These are phyloP conservation scores for Lithophane leautieri DNA, from an alignment of 2,888 invertebrate genomes.

Conservation along the genomic window DNA sequence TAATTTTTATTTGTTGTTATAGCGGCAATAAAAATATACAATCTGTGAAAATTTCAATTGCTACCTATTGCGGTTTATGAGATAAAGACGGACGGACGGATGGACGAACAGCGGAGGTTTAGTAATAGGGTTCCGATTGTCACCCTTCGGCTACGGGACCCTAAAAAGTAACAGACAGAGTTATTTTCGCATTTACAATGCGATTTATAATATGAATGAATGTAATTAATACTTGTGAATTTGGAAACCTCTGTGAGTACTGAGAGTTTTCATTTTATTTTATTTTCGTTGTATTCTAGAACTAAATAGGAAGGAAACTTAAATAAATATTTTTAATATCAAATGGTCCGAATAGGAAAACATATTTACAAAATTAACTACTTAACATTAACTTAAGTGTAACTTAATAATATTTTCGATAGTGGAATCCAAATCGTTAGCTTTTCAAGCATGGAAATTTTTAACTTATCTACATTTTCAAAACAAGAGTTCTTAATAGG, in stretches of 20 bases:
- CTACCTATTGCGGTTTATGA: too few relatives aligned
- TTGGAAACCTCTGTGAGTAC: neutral
- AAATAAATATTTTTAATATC: conserved; percentile 7
- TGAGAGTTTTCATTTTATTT: neutral
- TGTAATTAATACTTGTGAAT: neutral
- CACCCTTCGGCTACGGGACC: too few relatives aligned
- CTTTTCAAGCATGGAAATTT: conserved; percentile 39
- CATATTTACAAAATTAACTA: conserved; percentile 64
- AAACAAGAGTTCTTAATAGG: neutral
- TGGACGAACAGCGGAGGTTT: too few relatives aligned
- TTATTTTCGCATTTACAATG: neutral
- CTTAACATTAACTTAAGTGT: conserved; percentile 30
- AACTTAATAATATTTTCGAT: conserved; percentile 69
- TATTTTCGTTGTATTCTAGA: neutral
- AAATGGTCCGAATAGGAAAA: conserved; percentile 13
- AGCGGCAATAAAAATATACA: too few relatives aligned
- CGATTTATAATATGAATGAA: neutral
- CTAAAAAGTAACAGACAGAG: too few relatives aligned
- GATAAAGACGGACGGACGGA: too few relatives aligned
- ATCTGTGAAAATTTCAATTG: too few relatives aligned
- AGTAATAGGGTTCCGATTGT: too few relatives aligned
- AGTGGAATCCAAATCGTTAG: conserved; percentile 74
- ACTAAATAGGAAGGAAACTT: conserved; percentile 30
- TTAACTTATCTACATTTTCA: conserved; percentile 13
- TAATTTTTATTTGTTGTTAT: too few relatives aligned